Evolutionary conservation across 2,113 vertebrate genomes (phyloP).

Genomic region (Catagonus wagneri): DNA sequence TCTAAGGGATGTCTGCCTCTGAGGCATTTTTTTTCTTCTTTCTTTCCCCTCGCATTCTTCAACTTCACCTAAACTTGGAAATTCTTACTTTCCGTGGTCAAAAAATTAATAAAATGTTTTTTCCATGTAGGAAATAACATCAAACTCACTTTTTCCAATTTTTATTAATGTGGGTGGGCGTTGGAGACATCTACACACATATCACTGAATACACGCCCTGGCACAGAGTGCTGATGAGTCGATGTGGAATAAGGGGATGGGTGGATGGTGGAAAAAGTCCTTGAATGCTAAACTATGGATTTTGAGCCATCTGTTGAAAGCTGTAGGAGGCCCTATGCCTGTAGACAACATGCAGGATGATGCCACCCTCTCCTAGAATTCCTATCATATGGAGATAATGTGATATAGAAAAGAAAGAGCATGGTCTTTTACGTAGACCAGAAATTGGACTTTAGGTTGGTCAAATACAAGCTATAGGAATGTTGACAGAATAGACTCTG

Average conservation of each 20-base stretch:
- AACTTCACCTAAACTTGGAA: background rate
- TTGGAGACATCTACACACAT: background rate
- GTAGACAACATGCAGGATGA: background rate
- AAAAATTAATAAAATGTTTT: background rate
- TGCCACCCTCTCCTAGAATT: background rate
- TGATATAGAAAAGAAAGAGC: background rate
- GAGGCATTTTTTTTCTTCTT: background rate
- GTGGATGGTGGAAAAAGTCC: background rate
- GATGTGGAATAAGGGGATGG: background rate
- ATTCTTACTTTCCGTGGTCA: background rate
- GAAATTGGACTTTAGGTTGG: background rate
- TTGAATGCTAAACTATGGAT: background rate
- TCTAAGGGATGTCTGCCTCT: too few relatives aligned
- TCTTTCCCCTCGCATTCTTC: background rate
- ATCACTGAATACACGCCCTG: background rate
- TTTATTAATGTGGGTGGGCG: background rate
- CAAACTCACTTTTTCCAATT: background rate
- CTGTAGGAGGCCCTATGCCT: background rate
- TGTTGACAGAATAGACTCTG: background rate
- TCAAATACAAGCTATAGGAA: background rate
- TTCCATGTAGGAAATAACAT: background rate
- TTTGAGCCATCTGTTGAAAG: background rate
- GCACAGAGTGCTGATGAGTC: background rate
- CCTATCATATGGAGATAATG: background rate
- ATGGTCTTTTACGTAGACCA: background rate